phyloP scores from a whole-genome alignment of 2,888 invertebrate genomes.

The Bellardia pandia region DNA sequence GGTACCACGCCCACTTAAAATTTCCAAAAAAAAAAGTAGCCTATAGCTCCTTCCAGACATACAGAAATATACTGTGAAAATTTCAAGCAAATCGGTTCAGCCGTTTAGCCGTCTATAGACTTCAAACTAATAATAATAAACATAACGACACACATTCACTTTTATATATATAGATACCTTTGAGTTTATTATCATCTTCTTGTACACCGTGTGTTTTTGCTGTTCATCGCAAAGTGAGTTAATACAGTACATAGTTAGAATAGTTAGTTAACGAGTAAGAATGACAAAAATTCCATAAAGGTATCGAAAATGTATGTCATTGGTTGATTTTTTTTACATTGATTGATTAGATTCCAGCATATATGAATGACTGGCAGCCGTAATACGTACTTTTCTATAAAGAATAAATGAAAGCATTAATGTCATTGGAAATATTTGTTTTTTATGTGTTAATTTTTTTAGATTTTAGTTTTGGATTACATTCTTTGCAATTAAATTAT shows the following conservation, averaged over 20 bases:
- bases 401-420: background rate
- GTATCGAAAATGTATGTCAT: conserved; percentile 47
- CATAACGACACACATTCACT: too few species aligned
- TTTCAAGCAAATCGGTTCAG: too few species aligned
- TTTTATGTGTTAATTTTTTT: background rate
- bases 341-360: conserved; percentile 41
- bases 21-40: too few species aligned
- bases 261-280: conserved; percentile 26
- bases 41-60: too few species aligned
- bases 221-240: conserved; percentile 3
- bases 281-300: conserved; percentile 39
- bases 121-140: too few species aligned
- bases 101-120: too few species aligned
- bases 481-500: conserved; percentile 14
- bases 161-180: too few species aligned
- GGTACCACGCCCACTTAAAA: too few species aligned
- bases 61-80: too few species aligned
- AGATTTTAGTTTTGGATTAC: conserved; percentile 9
- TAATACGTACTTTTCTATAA: background rate
- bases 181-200: background rate
- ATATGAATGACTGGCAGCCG: conserved; percentile 20
- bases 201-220: background rate
- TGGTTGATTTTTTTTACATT: conserved; percentile 32
- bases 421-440: background rate
- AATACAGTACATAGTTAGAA: background rate